These are phyloP conservation scores for Cephalotes varians DNA, from an alignment of 2,888 invertebrate genomes.

Conservation along the genomic window DNA sequence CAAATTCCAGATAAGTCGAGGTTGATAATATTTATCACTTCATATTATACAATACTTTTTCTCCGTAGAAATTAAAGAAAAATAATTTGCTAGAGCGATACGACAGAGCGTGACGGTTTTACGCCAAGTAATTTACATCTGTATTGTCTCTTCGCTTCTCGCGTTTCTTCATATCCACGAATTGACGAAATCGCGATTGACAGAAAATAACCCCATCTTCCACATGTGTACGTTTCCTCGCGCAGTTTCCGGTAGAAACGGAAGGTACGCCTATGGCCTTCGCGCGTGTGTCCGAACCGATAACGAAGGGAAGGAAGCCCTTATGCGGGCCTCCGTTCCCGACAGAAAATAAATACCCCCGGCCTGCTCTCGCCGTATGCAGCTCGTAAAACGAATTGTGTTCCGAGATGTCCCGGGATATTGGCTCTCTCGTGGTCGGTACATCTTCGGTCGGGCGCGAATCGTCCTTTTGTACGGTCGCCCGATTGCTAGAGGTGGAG, in stretches of 20 bases:
- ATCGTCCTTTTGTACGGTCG: slow-evolving; percentile 52
- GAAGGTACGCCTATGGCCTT: slow-evolving; percentile 12
- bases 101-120: neutral
- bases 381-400: slow-evolving; percentile 64
- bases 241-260: slow-evolving; percentile 31
- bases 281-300: neutral
- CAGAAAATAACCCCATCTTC: neutral
- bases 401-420: slow-evolving; percentile 42
- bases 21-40: neutral
- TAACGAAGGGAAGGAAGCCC: slow-evolving; percentile 20
- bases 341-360: slow-evolving; percentile 8
- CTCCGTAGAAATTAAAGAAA: neutral
- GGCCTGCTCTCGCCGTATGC: neutral
- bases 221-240: neutral
- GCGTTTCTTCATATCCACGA: neutral
- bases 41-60: neutral
- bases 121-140: neutral
- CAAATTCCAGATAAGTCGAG: slow-evolving; percentile 1
- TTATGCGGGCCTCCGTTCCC: neutral
- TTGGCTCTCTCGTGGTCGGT: slow-evolving; percentile 36
- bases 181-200: neutral
- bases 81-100: neutral
- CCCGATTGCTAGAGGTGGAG: slow-evolving; percentile 26
- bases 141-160: neutral
- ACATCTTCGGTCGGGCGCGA: slow-evolving; percentile 30